Percentiles rank a stretch among this genome's conserved stretches.
Evolutionary conservation across 1,140 invertebrate species (phyloP).

Genomic region (Agrypnia vestita): DNA sequence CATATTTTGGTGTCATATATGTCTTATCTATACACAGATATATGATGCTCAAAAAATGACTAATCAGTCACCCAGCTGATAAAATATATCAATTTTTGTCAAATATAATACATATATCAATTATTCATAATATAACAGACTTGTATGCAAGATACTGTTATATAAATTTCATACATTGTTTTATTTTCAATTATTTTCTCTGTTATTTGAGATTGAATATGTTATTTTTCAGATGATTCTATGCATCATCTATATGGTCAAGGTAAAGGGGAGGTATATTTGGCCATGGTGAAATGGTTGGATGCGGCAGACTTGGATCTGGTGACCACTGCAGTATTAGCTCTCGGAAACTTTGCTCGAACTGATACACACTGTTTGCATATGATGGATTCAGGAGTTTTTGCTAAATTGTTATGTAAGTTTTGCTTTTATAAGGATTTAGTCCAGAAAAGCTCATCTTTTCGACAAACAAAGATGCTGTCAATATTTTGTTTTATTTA

Average conservation of each 20-base stretch:
- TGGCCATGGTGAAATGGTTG: constrained; percentile 84
- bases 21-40: too few relatives aligned
- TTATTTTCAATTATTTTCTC: background rate
- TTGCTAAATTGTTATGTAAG: constrained; percentile 81
- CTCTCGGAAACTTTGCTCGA: constrained; percentile 92
- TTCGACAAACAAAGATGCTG: too few relatives aligned
- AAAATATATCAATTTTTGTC: too few relatives aligned
- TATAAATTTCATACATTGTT: constrained; percentile 5
- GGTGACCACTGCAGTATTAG: constrained; percentile 85
- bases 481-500: too few relatives aligned
- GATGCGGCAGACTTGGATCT: constrained; percentile 82
- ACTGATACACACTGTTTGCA: constrained; percentile 88
- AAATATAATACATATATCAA: too few relatives aligned
- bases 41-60: too few relatives aligned
- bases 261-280: constrained; percentile 82
- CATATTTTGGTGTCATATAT: too few relatives aligned
- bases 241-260: constrained; percentile 86
- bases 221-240: constrained; percentile 81
- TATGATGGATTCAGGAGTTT: constrained; percentile 86
- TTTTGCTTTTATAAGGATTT: constrained; percentile 28
- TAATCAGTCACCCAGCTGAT: too few relatives aligned
- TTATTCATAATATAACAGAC: too few relatives aligned
- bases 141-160: too few relatives aligned
- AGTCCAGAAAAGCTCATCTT: too few relatives aligned
- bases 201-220: background rate